phyloP scores from a whole-genome alignment of 2,113 vertebrate genomes.

The Lepus timidus region DNA sequence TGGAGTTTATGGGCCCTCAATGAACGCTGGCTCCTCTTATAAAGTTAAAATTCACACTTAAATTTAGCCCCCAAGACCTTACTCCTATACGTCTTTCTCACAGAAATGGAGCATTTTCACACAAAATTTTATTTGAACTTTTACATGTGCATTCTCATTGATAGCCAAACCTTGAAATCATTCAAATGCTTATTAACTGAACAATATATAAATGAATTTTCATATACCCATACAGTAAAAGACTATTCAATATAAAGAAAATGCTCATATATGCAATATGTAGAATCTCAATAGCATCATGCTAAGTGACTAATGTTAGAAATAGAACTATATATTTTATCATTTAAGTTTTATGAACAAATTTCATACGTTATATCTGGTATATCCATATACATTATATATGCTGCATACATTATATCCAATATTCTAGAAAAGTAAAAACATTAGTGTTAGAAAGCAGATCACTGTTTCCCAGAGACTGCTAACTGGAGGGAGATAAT shows the following conservation, averaged over 20 bases:
- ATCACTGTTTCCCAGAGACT: not conserved
- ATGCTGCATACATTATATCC: not conserved
- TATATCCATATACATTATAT: no score
- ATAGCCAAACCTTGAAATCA: not conserved
- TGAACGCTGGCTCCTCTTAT: not conserved
- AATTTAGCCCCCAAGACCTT: not conserved
- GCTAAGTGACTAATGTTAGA: not conserved
- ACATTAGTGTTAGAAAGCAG: not conserved
- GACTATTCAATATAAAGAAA: not conserved
- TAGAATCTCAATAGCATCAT: not conserved
- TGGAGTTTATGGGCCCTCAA: not conserved
- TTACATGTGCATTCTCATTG: not conserved
- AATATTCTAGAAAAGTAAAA: not conserved
- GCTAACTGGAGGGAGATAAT: rapidly evolving
- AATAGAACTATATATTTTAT: not conserved
- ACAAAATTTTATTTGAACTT: not conserved
- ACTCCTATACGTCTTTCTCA: not conserved
- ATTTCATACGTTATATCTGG: not conserved
- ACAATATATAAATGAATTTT: not conserved
- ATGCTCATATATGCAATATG: not conserved
- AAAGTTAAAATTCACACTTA: not conserved
- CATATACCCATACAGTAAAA: not conserved
- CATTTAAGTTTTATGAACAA: not conserved
- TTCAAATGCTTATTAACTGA: not conserved
- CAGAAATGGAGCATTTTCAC: not conserved